Percentiles rank a stretch among this genome's conserved stretches.
Conservation (phyloP, 2,797 vertebrate species). For the Eulemur coronatus region DNA sequence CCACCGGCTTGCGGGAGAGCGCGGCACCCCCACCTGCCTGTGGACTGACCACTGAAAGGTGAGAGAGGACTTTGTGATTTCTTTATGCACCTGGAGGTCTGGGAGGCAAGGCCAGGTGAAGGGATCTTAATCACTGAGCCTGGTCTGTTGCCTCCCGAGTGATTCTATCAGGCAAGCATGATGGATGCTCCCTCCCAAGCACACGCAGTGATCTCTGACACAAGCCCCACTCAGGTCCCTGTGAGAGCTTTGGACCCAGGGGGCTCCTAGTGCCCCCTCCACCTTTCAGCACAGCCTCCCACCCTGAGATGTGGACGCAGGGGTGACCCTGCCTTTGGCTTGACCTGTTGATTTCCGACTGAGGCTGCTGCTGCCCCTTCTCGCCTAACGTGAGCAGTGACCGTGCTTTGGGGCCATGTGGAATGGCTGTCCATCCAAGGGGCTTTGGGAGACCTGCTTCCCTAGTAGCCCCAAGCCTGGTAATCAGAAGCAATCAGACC, state of each 20-base stretch:
- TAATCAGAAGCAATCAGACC: slow-evolving; percentile 67
- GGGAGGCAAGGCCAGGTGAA: slow-evolving; percentile 72
- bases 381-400: slow-evolving; percentile 61
- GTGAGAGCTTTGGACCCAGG: slow-evolving; percentile 51
- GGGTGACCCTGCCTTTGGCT: slow-evolving; percentile 75
- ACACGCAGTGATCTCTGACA: slow-evolving; percentile 74
- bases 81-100: slow-evolving; percentile 77
- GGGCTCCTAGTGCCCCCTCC: slow-evolving; percentile 29
- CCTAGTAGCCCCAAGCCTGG: slow-evolving; percentile 55
- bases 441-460: slow-evolving; percentile 65
- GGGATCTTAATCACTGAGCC: slow-evolving; percentile 65
- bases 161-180: slow-evolving; percentile 73
- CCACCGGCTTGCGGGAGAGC: slow-evolving; percentile 79
- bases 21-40: slow-evolving; percentile 82
- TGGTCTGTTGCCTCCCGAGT: slow-evolving; percentile 51
- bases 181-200: slow-evolving; percentile 73
- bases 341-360: slow-evolving; percentile 80
- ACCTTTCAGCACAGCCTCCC: slow-evolving; percentile 67
- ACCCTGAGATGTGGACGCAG: slow-evolving; percentile 72
- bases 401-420: slow-evolving; percentile 43
- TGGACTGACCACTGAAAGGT: slow-evolving; percentile 85
- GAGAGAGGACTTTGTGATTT: slow-evolving; percentile 85
- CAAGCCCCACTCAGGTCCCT: slow-evolving; percentile 68
- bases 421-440: slow-evolving; percentile 54
- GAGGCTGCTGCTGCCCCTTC: slow-evolving; percentile 78